Evolutionary conservation across 2,797 vertebrate genomes (phyloP).

Genomic region (Numenius phaeopus): DNA sequence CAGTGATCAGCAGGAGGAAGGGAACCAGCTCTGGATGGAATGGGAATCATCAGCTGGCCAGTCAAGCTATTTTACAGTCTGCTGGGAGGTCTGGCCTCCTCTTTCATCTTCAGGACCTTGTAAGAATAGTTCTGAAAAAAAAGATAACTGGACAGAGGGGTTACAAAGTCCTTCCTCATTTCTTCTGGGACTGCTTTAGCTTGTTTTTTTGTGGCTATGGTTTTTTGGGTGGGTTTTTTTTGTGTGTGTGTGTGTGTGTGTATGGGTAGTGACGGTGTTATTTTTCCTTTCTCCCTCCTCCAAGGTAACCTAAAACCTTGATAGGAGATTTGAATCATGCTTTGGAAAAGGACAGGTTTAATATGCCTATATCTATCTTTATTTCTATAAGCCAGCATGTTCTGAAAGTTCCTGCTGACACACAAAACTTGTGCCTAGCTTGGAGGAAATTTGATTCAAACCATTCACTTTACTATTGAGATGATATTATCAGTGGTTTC

Average conservation of each 20-base stretch:
- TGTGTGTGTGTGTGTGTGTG: too few species aligned
- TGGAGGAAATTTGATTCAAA: constrained; percentile 69
- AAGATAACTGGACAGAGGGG: not conserved
- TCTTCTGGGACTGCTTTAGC: not conserved
- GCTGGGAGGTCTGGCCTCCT: not conserved
- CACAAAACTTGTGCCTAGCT: constrained; percentile 48
- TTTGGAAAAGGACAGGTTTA: not conserved
- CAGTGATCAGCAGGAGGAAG: constrained; percentile 38
- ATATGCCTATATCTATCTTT: constrained; percentile 63
- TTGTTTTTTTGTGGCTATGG: not conserved
- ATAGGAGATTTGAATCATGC: constrained; percentile 31
- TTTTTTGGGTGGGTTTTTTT: not conserved
- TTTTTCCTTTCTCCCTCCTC: constrained; percentile 22
- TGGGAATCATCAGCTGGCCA: not conserved
- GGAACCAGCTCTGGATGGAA: not conserved
- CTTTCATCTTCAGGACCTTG: not conserved
- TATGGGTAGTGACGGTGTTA: not conserved
- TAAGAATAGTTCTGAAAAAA: not conserved
- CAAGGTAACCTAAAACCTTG: constrained; percentile 51
- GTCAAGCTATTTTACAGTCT: not conserved
- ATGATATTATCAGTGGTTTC: constrained; percentile 74
- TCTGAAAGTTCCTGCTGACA: constrained; percentile 70
- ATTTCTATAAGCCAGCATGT: constrained; percentile 59
- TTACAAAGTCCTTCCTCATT: not conserved
- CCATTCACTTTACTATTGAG: constrained; percentile 54